These are phyloP conservation scores for Ganaspis brasiliensis DNA, from an alignment of 2,888 invertebrate genomes.

Conservation along the genomic window DNA sequence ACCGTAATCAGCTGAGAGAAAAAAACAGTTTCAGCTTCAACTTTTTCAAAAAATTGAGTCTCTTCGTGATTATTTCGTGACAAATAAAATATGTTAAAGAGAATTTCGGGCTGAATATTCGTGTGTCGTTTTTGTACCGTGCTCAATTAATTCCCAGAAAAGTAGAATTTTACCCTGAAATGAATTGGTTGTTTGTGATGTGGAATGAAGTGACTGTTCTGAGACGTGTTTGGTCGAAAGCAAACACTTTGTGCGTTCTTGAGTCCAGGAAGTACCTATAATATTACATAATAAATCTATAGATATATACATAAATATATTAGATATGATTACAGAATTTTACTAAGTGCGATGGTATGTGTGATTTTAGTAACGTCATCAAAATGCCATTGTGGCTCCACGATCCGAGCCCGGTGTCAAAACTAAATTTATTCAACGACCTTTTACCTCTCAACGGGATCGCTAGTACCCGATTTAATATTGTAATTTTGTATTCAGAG, in stretches of 20 bases:
- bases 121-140: background rate
- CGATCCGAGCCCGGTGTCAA: constrained; percentile 31
- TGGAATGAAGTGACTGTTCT: constrained; percentile 10
- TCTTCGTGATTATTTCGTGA: too few relatives aligned
- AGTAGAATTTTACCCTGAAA: constrained; percentile 8
- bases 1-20: too few relatives aligned
- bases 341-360: background rate
- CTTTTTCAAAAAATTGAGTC: too few relatives aligned
- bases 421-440: constrained; percentile 41
- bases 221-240: constrained; percentile 16
- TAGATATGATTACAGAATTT: constrained; percentile 29
- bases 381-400: constrained; percentile 28
- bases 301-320: constrained; percentile 3
- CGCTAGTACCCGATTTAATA: constrained; percentile 33
- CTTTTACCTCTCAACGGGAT: constrained; percentile 39
- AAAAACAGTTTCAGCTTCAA: too few relatives aligned
- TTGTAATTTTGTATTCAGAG: constrained; percentile 43
- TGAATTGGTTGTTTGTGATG: constrained; percentile 24
- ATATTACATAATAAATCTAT: background rate
- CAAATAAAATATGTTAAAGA: too few relatives aligned
- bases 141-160: constrained; percentile 29
- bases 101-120: background rate
- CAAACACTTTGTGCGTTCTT: constrained; percentile 17
- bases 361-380: constrained; percentile 14
- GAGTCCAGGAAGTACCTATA: constrained; percentile 36